A percentile compares a stretch with the other conserved stretches of the same genome.
These are phyloP conservation scores for Empidonax traillii DNA, from an alignment of 2,113 vertebrate species.

Conservation along the genomic window DNA sequence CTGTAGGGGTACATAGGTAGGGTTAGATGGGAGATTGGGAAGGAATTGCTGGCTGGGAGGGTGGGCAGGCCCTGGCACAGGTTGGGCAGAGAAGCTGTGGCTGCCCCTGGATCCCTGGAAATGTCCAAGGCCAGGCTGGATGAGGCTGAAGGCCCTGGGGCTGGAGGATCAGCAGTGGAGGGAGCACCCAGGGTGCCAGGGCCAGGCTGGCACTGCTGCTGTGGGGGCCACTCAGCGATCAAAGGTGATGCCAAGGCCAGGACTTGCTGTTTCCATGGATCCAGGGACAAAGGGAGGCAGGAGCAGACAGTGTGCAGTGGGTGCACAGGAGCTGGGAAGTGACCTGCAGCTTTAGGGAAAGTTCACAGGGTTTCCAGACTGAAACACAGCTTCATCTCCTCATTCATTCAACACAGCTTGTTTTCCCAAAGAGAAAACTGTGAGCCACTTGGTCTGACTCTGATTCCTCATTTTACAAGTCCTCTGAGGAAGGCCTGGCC, in stretches of 20 bases:
- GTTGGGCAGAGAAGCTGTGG: neutral
- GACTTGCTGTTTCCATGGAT: neutral
- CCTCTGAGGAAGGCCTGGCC: neutral
- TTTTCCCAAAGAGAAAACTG: neutral
- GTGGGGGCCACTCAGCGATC: neutral
- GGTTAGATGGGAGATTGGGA: neutral
- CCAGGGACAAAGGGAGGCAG: neutral
- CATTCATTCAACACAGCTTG: neutral
- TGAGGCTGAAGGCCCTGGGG: neutral
- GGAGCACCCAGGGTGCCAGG: neutral
- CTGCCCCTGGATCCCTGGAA: neutral
- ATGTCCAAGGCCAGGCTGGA: neutral
- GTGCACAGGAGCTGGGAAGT: neutral
- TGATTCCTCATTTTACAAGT: neutral
- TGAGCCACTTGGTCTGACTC: neutral
- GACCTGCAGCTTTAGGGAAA: neutral
- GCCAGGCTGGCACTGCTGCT: neutral
- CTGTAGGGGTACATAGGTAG: neutral
- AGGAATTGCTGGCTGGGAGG: neutral
- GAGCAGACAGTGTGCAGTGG: neutral
- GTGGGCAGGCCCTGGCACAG: neutral
- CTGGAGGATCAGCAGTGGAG: neutral
- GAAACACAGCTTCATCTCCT: neutral
- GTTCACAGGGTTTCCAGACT: neutral
- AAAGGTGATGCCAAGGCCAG: neutral